Conservation (phyloP, 1,140 invertebrate species). For the Trichoplusia ni region DNA sequence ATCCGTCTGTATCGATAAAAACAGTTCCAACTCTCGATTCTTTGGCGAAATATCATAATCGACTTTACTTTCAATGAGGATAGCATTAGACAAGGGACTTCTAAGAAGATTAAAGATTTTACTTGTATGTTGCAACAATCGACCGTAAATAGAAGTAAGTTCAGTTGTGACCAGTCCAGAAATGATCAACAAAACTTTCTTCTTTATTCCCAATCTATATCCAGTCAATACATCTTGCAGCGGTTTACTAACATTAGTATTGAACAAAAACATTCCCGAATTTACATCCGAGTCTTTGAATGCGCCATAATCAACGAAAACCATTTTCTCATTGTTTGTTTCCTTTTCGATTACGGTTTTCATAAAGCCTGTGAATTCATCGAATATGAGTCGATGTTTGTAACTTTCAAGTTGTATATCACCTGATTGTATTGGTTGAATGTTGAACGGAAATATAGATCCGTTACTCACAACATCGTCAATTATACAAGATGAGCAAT, state of each 20-base stretch:
- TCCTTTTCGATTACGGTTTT: slow-evolving; percentile 73
- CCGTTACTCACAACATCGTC: slow-evolving; percentile 58
- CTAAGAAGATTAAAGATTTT: slow-evolving; percentile 85
- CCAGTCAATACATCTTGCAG: slow-evolving; percentile 55
- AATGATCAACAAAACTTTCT: slow-evolving; percentile 85
- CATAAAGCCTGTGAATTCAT: slow-evolving; percentile 88
- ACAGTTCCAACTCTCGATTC: slow-evolving; percentile 90
- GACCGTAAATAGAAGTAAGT: slow-evolving; percentile 86
- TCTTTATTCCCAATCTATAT: slow-evolving; percentile 68
- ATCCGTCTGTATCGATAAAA: slow-evolving; percentile 90
- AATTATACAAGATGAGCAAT: slow-evolving; percentile 83
- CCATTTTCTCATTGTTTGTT: slow-evolving; percentile 45
- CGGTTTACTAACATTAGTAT: slow-evolving; percentile 58
- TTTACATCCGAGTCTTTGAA: slow-evolving; percentile 60
- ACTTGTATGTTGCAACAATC: slow-evolving; percentile 85
- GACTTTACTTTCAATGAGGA: slow-evolving; percentile 86
- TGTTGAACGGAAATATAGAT: slow-evolving; percentile 77
- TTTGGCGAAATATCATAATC: slow-evolving; percentile 88
- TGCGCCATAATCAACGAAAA: slow-evolving; percentile 63
- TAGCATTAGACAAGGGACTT: slow-evolving; percentile 82
- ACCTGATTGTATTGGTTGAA: slow-evolving; percentile 83
- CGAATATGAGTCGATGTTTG: slow-evolving; percentile 86
- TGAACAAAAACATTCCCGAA: slow-evolving; percentile 68
- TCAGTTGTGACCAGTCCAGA: slow-evolving; percentile 88
- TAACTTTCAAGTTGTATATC: slow-evolving; percentile 90